Percentiles rank a stretch among this genome's conserved stretches.
Evolutionary conservation across 2,113 vertebrate species (phyloP).

Genomic region (Gracilinanus agilis): DNA sequence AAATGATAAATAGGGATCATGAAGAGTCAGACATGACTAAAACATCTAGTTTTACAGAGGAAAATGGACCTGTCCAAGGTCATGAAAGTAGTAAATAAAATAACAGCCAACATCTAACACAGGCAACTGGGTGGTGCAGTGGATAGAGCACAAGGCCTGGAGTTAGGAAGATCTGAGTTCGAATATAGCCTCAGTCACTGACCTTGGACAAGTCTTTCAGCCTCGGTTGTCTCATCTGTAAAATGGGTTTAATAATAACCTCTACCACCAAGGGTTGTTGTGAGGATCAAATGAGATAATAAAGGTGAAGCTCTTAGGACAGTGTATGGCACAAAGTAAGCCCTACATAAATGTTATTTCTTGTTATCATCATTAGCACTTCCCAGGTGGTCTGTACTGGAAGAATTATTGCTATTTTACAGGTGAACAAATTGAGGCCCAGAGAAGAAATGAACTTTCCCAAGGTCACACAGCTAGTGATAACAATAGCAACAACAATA

Average conservation of each 20-base stretch:
- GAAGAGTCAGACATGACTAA: not conserved
- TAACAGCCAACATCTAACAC: rapidly evolving
- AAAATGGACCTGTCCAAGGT: rapidly evolving
- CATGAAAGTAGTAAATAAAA: rapidly evolving
- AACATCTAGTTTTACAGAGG: not conserved
- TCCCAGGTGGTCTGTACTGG: not conserved
- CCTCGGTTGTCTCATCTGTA: not conserved
- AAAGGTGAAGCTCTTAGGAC: not conserved
- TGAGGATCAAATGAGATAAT: not conserved
- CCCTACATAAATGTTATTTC: too few relatives aligned
- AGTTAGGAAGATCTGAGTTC: too few relatives aligned
- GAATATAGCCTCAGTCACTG: not conserved
- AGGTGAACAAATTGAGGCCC: not conserved
- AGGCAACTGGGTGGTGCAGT: rapidly evolving
- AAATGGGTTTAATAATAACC: not conserved
- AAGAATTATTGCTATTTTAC: not conserved
- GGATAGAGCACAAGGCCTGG: too few relatives aligned
- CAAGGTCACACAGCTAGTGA: too few relatives aligned
- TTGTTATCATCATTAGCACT: not conserved
- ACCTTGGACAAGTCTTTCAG: too few relatives aligned
- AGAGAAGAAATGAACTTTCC: too few relatives aligned
- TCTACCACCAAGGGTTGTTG: too few relatives aligned
- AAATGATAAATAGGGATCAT: too few relatives aligned
- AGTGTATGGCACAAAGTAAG: not conserved
- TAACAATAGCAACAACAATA: too few relatives aligned